Percentiles rank a stretch among this genome's conserved stretches.
Conservation (phyloP, 2,888 invertebrate species). For the Rhimphoctona megacephalus region DNA sequence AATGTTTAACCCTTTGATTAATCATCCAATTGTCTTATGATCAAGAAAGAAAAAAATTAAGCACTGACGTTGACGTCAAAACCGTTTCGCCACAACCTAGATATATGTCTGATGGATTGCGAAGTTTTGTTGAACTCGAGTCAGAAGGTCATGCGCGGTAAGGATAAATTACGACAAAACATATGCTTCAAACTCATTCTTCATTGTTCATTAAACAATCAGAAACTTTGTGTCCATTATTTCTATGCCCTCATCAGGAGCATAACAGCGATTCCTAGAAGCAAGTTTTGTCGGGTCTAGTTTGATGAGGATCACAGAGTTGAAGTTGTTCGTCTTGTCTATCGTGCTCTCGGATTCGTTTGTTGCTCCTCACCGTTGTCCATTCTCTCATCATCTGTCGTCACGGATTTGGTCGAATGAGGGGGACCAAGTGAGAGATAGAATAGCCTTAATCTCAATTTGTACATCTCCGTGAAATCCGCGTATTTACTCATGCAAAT, state of each 20-base stretch:
- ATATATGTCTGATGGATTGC: conserved; percentile 30
- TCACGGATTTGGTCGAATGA: conserved; percentile 61
- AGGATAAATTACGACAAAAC: neutral
- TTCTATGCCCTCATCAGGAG: neutral
- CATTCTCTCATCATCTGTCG: conserved; percentile 37
- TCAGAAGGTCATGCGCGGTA: neutral
- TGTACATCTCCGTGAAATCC: conserved; percentile 70
- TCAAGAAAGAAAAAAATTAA: conserved; percentile 12
- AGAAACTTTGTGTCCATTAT: conserved; percentile 1
- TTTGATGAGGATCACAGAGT: conserved; percentile 23
- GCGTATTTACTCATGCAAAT: conserved; percentile 78
- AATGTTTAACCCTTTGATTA: conserved; percentile 40
- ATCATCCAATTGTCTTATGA: conserved; percentile 54
- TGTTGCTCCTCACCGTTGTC: conserved; percentile 47
- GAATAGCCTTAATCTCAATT: conserved; percentile 77
- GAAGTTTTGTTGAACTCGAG: conserved; percentile 18
- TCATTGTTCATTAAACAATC: conserved; percentile 5
- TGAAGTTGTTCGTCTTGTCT: conserved; percentile 43
- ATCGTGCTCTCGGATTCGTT: conserved; percentile 29
- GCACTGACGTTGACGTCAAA: neutral
- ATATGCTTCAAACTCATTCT: neutral
- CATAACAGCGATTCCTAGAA: conserved; percentile 16
- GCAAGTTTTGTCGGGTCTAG: conserved; percentile 14
- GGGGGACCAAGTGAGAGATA: conserved; percentile 49
- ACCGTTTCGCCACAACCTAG: conserved; percentile 9